Conservation (phyloP, 2,113 vertebrate species). For the Xenus cinereus region DNA sequence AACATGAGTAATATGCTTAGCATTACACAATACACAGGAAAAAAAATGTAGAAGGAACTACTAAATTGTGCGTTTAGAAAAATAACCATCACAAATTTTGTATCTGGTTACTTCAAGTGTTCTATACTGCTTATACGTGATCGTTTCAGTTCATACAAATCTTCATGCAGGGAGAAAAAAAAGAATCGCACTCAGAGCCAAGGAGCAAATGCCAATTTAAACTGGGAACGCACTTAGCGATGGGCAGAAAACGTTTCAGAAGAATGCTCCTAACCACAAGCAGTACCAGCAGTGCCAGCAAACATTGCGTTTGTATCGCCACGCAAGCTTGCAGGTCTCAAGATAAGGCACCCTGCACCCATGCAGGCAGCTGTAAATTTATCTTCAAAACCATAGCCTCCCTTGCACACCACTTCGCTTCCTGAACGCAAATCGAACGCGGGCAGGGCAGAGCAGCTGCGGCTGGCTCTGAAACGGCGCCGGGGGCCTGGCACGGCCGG, state of each 20-base stretch:
- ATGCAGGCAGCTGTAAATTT: accelerated
- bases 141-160: background rate
- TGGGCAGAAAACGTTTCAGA: background rate
- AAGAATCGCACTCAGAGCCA: background rate
- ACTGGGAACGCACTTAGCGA: background rate
- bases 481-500: accelerated
- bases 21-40: background rate
- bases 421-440: accelerated
- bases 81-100: accelerated
- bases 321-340: accelerated
- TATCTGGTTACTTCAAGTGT: background rate
- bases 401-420: accelerated
- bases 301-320: accelerated
- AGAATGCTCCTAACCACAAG: accelerated
- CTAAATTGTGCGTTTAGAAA: background rate
- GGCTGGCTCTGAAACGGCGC: accelerated
- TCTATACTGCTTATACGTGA: background rate
- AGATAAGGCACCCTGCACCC: background rate
- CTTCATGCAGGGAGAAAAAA: background rate
- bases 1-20: background rate
- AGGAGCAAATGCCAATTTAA: background rate
- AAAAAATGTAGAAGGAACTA: background rate
- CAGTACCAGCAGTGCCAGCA: background rate
- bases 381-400: accelerated
- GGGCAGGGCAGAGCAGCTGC: accelerated